Percentiles rank a stretch among this genome's conserved stretches.
phyloP scores from a whole-genome alignment of 2,113 vertebrate genomes.

The Narcine bancroftii region DNA sequence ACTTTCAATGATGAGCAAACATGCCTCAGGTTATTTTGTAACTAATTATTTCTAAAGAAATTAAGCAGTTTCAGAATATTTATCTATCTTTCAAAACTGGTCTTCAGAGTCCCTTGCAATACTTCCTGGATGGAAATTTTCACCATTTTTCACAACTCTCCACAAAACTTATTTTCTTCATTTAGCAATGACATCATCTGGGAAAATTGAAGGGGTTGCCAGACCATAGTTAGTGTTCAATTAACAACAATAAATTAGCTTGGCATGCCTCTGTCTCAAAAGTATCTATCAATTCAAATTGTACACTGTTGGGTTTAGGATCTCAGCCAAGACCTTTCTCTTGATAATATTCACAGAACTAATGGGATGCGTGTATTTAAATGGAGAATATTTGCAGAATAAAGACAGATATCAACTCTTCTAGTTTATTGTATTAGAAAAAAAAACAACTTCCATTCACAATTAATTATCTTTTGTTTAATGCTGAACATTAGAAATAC shows the following conservation, averaged over 20 bases:
- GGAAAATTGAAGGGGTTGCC: not conserved
- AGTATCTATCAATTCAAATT: not conserved
- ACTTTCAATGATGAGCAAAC: not conserved
- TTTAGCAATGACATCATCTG: not conserved
- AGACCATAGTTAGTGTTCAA: not conserved
- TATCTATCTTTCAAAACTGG: not conserved
- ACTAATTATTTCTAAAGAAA: not conserved
- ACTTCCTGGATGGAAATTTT: not conserved
- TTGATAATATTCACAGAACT: not conserved
- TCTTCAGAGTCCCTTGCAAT: not conserved
- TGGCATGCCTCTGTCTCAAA: not conserved
- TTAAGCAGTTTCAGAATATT: not conserved
- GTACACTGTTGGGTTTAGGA: not conserved
- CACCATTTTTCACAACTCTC: not conserved
- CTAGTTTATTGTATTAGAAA: no score
- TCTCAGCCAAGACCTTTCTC: slow-evolving; percentile 8
- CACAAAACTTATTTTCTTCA: not conserved
- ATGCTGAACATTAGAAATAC: not conserved
- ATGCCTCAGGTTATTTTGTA: not conserved
- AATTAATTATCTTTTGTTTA: not conserved
- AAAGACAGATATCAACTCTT: not conserved
- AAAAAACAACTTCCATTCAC: not conserved
- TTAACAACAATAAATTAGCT: slow-evolving; percentile 29
- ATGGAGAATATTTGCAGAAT: not conserved
- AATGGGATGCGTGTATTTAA: slow-evolving; percentile 8